These are phyloP conservation scores for Nysson spinosus DNA, from an alignment of 2,888 invertebrate genomes.

Conservation along the genomic window DNA sequence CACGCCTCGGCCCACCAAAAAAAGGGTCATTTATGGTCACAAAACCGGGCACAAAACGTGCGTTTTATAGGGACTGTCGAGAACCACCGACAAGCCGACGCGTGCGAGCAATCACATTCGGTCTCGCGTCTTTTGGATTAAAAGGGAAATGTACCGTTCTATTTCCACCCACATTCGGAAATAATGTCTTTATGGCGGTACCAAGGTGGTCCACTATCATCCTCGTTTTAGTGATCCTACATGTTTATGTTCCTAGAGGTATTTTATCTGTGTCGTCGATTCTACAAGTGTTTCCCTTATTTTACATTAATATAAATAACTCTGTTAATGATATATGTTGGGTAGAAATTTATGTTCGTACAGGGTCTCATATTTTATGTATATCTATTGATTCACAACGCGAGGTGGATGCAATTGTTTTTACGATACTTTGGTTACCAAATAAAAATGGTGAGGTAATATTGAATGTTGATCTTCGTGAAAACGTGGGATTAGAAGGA, in stretches of 20 bases:
- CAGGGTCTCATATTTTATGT: too few species aligned
- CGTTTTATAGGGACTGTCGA: conserved; percentile 50
- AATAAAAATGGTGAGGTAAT: background rate
- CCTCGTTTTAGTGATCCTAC: conserved; percentile 35
- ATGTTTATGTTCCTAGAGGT: conserved; percentile 36
- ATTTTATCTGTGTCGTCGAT: background rate
- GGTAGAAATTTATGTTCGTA: too few species aligned
- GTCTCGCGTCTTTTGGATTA: conserved; percentile 39
- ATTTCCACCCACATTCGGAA: conserved; percentile 47
- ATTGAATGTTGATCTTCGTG: background rate
- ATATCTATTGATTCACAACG: too few species aligned
- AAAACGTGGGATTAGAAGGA: background rate
- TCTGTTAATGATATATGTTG: too few species aligned
- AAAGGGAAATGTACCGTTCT: conserved; percentile 58
- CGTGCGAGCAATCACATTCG: conserved; percentile 57
- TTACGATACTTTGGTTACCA: too few species aligned
- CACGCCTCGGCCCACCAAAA: conserved; percentile 58
- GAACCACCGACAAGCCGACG: conserved; percentile 39
- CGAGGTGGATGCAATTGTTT: too few species aligned
- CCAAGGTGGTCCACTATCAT: conserved; percentile 54
- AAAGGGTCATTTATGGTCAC: conserved; percentile 50
- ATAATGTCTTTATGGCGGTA: conserved; percentile 50
- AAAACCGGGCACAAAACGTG: conserved; percentile 51
- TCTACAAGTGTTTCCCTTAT: too few species aligned
- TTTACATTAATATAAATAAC: too few species aligned